These are phyloP conservation scores for Rattus rattus DNA, from an alignment of 2,113 vertebrate genomes.

Conservation along the genomic window DNA sequence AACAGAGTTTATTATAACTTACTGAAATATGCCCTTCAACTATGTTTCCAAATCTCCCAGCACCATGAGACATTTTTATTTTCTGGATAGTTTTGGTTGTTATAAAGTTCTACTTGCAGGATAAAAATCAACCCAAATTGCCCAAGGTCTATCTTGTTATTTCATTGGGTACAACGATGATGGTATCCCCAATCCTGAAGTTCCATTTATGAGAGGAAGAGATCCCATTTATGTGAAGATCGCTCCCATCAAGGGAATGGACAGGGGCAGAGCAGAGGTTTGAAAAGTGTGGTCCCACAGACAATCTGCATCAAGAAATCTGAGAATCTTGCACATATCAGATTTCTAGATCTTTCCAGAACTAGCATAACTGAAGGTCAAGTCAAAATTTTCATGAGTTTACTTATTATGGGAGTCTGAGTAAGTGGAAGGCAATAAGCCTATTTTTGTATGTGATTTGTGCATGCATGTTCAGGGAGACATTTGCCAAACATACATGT, in stretches of 20 bases:
- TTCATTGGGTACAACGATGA: not conserved
- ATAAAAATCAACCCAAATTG: constrained; percentile 17
- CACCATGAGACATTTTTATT: constrained; percentile 1
- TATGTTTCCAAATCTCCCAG: constrained; percentile 13
- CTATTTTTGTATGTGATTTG: not conserved
- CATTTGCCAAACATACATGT: too few species aligned
- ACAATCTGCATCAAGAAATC: not conserved
- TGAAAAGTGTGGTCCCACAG: not conserved
- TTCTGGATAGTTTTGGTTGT: not conserved
- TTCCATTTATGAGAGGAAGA: not conserved
- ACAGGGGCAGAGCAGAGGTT: not conserved
- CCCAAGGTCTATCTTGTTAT: not conserved
- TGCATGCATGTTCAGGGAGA: not conserved
- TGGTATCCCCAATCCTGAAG: not conserved
- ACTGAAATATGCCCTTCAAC: not conserved
- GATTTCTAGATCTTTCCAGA: not conserved
- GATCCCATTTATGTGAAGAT: not conserved
- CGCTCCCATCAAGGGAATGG: not conserved
- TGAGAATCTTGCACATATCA: not conserved
- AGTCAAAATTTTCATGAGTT: not conserved
- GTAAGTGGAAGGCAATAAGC: not conserved
- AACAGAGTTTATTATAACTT: constrained; percentile 31
- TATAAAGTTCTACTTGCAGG: constrained; percentile 19
- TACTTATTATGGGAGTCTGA: not conserved
- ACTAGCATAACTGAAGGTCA: not conserved